Base-by-base conservation (phyloP, 2,797 vertebrate genomes). In the Oreonectes daqikongensis region DNA sequence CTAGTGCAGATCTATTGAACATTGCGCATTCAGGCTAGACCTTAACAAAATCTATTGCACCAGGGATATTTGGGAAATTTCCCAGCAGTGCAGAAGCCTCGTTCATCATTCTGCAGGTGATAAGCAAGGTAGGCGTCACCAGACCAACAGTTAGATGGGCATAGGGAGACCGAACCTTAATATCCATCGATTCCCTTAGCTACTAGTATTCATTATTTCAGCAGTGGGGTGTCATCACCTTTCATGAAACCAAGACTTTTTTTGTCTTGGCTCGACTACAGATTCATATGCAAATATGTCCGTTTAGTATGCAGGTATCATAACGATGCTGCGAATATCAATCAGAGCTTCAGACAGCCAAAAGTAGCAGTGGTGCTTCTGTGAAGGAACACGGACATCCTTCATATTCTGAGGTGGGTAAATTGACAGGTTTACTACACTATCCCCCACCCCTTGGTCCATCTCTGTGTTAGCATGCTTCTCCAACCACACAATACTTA, bases 261-360 rank as follows among this genome's bases (percentile, higher is more conserved):
- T 74, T 67, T 22, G 63, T 30, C 40, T 69, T 75, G 78, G 46
- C 65, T 68, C 50, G 73, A 84, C 82, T 81, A 79, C 80, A 81
- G 72, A 70, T 55, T 38, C 68, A 38, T 79, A 87, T 85, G 85
- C 80, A 83, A 85, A 87, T 86, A 69, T 48, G 40, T 66, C 82
- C 50, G 30, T 75, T 84, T 84, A 75, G 81, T 80, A 85, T 86
- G 79, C 84, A 40, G 77, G 64, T 75, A 79, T 72, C 83, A 84
- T 80, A 80, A 84, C 15, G 73, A 76, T 82, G 83, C 79, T 83
- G 83, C 64, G 76, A 84, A 84, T 84, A 84, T 84, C 79, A 84
- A 76, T 84, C 83, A 84, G 82, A 82, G 74, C 65, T 55, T 82
- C 44, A 69, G 81, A 77, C 52, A 64, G 75, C 72, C 40, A 77